Percentiles rank a stretch among this genome's conserved stretches.
Conservation (phyloP, 92 coral and sea anemone species). For the Epizoanthus rinbou region DNA sequence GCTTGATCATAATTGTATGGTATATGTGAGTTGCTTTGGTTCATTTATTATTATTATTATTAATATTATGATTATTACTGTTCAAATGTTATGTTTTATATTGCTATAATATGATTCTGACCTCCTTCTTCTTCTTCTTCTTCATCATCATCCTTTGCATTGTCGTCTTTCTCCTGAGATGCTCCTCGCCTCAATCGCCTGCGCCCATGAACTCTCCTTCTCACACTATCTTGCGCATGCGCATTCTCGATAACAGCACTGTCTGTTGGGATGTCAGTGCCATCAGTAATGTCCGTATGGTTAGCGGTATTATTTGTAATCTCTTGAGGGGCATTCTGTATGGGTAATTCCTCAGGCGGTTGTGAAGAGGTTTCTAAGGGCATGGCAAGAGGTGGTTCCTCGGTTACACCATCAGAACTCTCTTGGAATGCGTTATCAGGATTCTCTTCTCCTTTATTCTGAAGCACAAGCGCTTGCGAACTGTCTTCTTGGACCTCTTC, state of each 20-base stretch:
- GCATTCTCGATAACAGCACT: not conserved
- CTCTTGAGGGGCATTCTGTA: not conserved
- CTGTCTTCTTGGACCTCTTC: not conserved
- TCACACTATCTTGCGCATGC: conserved; percentile 4
- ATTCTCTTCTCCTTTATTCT: not conserved
- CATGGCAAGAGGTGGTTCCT: too few species aligned
- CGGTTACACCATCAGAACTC: too few species aligned
- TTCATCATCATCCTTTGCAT: conserved; percentile 2
- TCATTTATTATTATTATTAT: too few species aligned
- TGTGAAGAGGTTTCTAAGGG: too few species aligned
- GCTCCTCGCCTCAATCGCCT: conserved; percentile 24
- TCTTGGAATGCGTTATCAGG: not conserved
- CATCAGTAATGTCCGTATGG: not conserved
- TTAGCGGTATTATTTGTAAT: too few species aligned
- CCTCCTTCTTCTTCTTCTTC: conserved; percentile 25
- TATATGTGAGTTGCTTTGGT: too few species aligned
- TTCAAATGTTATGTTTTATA: too few species aligned
- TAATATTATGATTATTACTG: too few species aligned
- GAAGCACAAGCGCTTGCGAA: not conserved
- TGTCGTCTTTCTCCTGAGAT: not conserved
- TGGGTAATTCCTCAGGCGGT: not conserved
- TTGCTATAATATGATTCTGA: too few species aligned
- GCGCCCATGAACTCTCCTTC: conserved; percentile 1
- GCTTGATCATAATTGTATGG: too few species aligned
- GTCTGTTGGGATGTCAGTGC: not conserved